Evolutionary conservation across 2,797 vertebrate genomes (phyloP).

Genomic region (Pipistrellus kuhlii): DNA sequence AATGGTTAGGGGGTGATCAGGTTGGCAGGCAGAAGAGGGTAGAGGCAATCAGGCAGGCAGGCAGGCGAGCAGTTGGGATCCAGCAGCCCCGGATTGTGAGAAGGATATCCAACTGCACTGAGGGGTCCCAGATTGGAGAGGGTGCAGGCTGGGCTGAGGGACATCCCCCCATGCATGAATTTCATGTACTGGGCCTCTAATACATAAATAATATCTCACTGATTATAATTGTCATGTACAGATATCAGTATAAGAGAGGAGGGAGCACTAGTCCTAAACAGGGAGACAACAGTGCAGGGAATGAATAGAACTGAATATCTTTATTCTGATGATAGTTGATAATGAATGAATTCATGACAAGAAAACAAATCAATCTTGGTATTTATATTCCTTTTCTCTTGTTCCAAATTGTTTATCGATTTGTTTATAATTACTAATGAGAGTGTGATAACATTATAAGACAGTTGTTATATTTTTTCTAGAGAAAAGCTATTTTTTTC

Average conservation of each 20-base stretch:
- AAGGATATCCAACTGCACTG: too few relatives aligned
- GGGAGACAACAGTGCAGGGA: background rate
- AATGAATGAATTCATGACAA: conserved; percentile 49
- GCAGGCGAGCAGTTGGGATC: too few relatives aligned
- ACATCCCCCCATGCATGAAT: too few relatives aligned
- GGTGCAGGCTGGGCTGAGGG: too few relatives aligned
- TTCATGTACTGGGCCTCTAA: too few relatives aligned
- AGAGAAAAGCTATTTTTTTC: background rate
- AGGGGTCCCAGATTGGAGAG: too few relatives aligned
- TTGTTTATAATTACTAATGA: conserved; percentile 71
- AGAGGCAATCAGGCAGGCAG: too few relatives aligned
- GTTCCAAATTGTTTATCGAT: conserved; percentile 54
- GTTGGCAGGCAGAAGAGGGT: too few relatives aligned
- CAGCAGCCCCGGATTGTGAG: too few relatives aligned
- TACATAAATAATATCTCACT: background rate
- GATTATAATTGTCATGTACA: background rate
- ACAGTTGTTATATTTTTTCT: conserved; percentile 2
- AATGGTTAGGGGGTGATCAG: too few relatives aligned
- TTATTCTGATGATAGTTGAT: conserved; percentile 9
- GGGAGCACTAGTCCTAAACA: background rate
- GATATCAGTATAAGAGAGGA: background rate
- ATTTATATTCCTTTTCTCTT: conserved; percentile 53
- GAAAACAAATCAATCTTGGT: background rate
- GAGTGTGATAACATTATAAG: conserved; percentile 59
- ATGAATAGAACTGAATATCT: background rate